Base-by-base conservation (phyloP, 2,888 invertebrate species). In the Miltochrista miniata region DNA sequence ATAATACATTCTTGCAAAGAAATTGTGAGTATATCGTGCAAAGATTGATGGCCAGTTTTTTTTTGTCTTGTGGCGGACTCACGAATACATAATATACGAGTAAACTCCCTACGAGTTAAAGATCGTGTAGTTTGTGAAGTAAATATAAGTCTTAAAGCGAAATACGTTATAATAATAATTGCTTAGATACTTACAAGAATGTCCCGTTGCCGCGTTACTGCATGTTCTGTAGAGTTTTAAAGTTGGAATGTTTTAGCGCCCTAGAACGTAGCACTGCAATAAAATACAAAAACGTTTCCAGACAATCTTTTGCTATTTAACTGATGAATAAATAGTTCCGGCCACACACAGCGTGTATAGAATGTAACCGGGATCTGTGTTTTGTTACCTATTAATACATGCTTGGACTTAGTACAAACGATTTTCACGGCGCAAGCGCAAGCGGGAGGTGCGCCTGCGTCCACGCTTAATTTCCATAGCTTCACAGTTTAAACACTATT, bases 371-470 rank as follows among this genome's bases (percentile, higher is more conserved):
- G 57, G 59, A 59, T 60, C 59, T 61, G 64, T 61, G 61, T 71
- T 73, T 69, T 67, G 70, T 72, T 70, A 72, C 68, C 70, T 84
- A 83, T 79, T 79, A 80, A 79, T 81, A 82, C 74, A 60, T 59
- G 68, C 56, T 54, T 70, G 53, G 73, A 70, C 67, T 74, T 72
- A 72, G 74, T 78, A 80, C 79, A 79, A 79, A 80, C 83, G 79
- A 82, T 87, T 87, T 87, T 71, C 85, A 84, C 83, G 77, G 79
- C 63, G 68, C 64, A 42, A 59, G 51, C 62, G 82, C 81, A 76
- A 78, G 65, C 61, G 45, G 61, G 55, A 62, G 54, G 52, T 61
- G 45, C 48, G 52, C 54, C 40, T 49, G 46, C 60, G 61, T 59
- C 60, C 64, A 61, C 67, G 71, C 71, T 72, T 72, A 70, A 76